A percentile compares a stretch with the other conserved stretches of the same genome.
Evolutionary conservation across 1,140 invertebrate species (phyloP).

Genomic region (Cherax destructor): DNA sequence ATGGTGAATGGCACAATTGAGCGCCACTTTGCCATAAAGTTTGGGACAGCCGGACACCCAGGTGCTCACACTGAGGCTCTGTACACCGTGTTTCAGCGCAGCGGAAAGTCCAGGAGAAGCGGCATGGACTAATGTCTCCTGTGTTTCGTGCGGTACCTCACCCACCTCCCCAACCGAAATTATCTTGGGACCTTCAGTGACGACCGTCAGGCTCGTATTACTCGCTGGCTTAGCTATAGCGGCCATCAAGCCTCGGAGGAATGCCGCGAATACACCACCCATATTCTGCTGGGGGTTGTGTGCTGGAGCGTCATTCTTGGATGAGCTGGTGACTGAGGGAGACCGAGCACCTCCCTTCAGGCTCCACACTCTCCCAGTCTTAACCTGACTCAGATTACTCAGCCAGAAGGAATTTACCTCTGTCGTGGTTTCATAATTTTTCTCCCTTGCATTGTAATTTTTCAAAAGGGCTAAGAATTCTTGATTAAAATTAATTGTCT

Average conservation of each 20-base stretch:
- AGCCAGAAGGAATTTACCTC: slow-evolving; percentile 22
- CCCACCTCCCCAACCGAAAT: slow-evolving; percentile 55
- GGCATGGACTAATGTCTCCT: neutral
- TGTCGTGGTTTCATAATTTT: neutral
- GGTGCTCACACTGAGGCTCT: slow-evolving; percentile 47
- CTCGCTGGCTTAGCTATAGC: neutral
- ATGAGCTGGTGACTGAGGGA: neutral
- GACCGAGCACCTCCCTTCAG: slow-evolving; percentile 21
- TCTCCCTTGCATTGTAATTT: neutral
- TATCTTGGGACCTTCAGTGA: slow-evolving; percentile 17
- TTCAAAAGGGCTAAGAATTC: slow-evolving; percentile 49
- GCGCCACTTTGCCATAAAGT: slow-evolving; percentile 55
- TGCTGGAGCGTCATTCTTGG: neutral
- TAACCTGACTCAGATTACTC: neutral
- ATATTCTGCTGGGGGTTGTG: neutral
- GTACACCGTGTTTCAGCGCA: slow-evolving; percentile 45
- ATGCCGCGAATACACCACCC: slow-evolving; percentile 28
- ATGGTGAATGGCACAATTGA: slow-evolving; percentile 40
- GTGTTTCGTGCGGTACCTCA: slow-evolving; percentile 33
- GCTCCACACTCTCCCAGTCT: neutral
- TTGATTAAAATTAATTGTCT: slow-evolving; percentile 41
- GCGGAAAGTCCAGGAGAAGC: neutral
- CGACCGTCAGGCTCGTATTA: neutral
- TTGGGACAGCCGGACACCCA: slow-evolving; percentile 60
- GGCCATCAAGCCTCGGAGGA: slow-evolving; percentile 31